Conservation (phyloP, 2,113 vertebrate species). For the Cephalopholis sonnerati region DNA sequence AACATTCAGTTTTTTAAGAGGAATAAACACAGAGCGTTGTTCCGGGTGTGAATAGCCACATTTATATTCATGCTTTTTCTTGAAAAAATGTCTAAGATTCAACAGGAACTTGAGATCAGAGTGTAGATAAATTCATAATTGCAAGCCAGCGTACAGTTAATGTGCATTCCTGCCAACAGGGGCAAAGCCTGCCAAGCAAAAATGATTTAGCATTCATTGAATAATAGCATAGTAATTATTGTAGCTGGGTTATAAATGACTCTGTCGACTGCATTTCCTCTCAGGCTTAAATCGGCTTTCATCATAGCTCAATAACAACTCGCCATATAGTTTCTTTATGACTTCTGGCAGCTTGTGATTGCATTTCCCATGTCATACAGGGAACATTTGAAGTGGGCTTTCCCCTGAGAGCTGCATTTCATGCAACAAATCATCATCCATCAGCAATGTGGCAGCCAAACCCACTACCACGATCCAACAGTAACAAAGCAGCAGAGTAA, state of each 20-base stretch:
- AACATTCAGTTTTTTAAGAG: constrained; percentile 34
- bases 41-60: not conserved
- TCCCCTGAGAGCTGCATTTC: constrained; percentile 56
- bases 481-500: constrained; percentile 69
- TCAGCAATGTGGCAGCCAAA: constrained; percentile 67
- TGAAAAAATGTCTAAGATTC: not conserved
- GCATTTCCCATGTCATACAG: constrained; percentile 74
- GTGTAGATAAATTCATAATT: not conserved
- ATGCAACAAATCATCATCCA: constrained; percentile 65
- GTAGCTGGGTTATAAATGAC: constrained; percentile 37
- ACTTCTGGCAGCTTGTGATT: constrained; percentile 59
- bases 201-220: constrained; percentile 44
- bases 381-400: constrained; percentile 59
- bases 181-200: constrained; percentile 20
- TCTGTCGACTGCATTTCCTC: constrained; percentile 45
- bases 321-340: constrained; percentile 49
- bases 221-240: constrained; percentile 47
- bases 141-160: not conserved
- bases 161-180: constrained; percentile 25
- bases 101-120: not conserved
- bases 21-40: constrained; percentile 25
- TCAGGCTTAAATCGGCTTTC: constrained; percentile 53
- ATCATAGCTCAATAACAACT: constrained; percentile 58
- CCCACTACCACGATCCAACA: constrained; percentile 66
- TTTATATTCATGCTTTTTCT: constrained; percentile 1